Percentiles rank a stretch among this genome's conserved stretches.
Evolutionary conservation across 2,113 vertebrate genomes (phyloP).

Genomic region (Tupaia tana): DNA sequence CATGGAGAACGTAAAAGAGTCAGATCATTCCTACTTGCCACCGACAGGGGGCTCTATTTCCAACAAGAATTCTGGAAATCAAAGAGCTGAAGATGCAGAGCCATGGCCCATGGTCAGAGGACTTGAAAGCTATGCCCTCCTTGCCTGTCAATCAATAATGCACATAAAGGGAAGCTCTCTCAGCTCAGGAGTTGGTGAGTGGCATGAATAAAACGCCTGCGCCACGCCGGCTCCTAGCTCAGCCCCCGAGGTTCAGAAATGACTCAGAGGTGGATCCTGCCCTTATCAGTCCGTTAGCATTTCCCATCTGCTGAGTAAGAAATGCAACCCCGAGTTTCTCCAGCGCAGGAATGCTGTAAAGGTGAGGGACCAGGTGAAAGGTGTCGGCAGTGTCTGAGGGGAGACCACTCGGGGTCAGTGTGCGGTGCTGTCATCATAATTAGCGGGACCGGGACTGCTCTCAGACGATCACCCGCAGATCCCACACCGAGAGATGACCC

Average conservation of each 20-base stretch:
- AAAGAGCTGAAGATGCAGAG: neutral
- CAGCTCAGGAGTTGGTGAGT: fast-evolving
- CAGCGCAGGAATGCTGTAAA: neutral
- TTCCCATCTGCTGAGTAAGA: neutral
- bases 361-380: fast-evolving
- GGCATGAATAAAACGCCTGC: fast-evolving
- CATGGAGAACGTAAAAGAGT: neutral
- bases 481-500: fast-evolving
- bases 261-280: neutral
- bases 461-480: neutral
- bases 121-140: neutral
- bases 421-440: fast-evolving
- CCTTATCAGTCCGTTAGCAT: neutral
- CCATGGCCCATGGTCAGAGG: neutral
- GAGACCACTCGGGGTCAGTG: fast-evolving
- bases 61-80: neutral
- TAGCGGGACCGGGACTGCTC: fast-evolving
- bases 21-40: neutral
- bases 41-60: neutral
- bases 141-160: neutral
- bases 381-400: fast-evolving
- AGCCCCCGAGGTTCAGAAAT: neutral
- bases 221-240: fast-evolving
- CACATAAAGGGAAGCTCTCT: fast-evolving
- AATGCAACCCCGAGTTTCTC: neutral